phyloP scores from a whole-genome alignment of 1,140 invertebrate species.

The Cyrtorhinus lividipennis region DNA sequence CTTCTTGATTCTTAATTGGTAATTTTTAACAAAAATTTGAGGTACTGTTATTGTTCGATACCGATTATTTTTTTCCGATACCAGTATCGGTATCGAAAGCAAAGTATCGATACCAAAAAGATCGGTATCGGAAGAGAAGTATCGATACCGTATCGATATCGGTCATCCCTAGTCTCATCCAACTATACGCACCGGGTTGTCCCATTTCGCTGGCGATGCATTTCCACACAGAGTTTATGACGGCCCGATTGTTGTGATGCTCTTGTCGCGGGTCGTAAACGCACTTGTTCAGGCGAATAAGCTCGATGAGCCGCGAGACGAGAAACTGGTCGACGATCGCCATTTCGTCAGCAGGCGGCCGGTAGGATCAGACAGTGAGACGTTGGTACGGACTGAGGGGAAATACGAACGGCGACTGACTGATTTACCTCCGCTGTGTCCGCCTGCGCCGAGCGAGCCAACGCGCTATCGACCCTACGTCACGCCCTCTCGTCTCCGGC shows the following conservation, averaged over 20 bases:
- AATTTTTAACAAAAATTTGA: no score
- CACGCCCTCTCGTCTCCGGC: not conserved
- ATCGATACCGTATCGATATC: no score
- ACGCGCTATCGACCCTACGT: not conserved
- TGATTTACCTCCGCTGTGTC: constrained; percentile 4
- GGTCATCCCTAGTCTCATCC: no score
- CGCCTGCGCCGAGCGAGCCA: constrained; percentile 4
- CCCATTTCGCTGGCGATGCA: constrained; percentile 15
- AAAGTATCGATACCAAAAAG: no score
- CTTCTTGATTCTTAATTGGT: no score
- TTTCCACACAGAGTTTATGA: constrained; percentile 14
- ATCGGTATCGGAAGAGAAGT: no score
- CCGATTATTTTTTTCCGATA: no score
- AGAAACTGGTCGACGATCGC: constrained; percentile 14
- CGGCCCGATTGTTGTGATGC: constrained; percentile 14
- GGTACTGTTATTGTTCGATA: no score
- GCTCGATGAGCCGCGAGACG: constrained; percentile 12
- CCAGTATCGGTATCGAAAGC: no score
- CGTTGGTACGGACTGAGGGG: not conserved
- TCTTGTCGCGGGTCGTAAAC: constrained; percentile 16
- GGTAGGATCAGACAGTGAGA: no score
- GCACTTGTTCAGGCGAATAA: constrained; percentile 5
- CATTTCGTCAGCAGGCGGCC: no score
- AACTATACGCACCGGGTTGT: constrained; percentile 13
- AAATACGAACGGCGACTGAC: constrained; percentile 4